phyloP scores from a whole-genome alignment of 1,140 invertebrate genomes.

The Saccostrea echinata region DNA sequence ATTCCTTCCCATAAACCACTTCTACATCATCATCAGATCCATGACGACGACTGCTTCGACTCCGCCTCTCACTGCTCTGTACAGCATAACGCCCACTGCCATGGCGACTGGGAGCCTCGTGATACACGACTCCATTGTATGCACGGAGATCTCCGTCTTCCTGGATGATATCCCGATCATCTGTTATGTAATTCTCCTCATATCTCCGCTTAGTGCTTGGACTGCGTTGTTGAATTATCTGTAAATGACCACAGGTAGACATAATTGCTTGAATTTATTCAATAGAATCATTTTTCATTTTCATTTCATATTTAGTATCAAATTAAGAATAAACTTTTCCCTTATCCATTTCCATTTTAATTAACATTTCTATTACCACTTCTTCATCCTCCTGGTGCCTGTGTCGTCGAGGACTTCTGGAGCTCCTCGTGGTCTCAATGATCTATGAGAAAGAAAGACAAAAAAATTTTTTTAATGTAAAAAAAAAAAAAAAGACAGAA shows the following conservation, averaged over 20 bases:
- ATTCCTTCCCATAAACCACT: slow-evolving; percentile 41
- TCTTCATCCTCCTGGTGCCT: neutral
- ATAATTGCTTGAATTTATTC: neutral
- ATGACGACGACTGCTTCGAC: neutral
- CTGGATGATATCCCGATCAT: slow-evolving; percentile 20
- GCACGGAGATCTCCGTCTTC: slow-evolving; percentile 39
- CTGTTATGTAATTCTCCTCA: slow-evolving; percentile 35
- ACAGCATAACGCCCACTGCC: slow-evolving; percentile 13
- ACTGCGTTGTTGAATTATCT: slow-evolving; percentile 15
- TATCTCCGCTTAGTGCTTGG: slow-evolving; percentile 9
- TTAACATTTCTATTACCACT: neutral
- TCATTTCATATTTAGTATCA: too few species aligned
- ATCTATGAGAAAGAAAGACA: neutral
- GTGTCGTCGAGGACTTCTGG: slow-evolving; percentile 9
- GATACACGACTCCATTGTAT: slow-evolving; percentile 21
- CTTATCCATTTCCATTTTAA: too few species aligned
- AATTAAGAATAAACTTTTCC: neutral
- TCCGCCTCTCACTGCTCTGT: neutral
- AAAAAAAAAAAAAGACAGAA: too few species aligned
- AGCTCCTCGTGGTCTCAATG: neutral
- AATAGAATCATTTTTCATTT: too few species aligned
- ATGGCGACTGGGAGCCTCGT: slow-evolving; percentile 20
- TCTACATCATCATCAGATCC: neutral
- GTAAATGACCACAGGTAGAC: neutral
- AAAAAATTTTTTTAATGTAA: neutral